Evolutionary conservation across 2,888 invertebrate genomes (phyloP).

Genomic region (Chrysopilus asiliformis): DNA sequence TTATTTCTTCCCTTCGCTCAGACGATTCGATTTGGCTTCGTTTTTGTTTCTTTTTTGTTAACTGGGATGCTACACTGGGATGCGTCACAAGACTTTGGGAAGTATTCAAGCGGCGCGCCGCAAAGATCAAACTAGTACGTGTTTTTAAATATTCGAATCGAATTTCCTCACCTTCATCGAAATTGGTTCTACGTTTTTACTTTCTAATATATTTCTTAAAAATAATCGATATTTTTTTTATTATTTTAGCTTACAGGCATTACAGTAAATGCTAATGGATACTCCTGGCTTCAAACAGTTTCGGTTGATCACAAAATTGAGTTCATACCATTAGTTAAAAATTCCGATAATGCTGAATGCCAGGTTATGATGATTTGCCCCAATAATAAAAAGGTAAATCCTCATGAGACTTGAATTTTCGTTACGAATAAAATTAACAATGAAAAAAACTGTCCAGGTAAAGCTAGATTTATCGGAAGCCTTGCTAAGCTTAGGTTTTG

Average conservation of each 20-base stretch:
- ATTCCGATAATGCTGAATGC: constrained; percentile 35
- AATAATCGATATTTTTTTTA: not conserved
- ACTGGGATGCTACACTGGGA: too few relatives aligned
- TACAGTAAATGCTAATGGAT: constrained; percentile 30
- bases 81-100: too few relatives aligned
- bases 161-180: too few relatives aligned
- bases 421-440: not conserved
- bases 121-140: too few relatives aligned
- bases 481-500: constrained; percentile 30
- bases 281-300: constrained; percentile 39
- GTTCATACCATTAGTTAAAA: constrained; percentile 34
- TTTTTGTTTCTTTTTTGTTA: too few relatives aligned
- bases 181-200: too few relatives aligned
- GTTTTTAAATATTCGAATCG: too few relatives aligned
- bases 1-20: too few relatives aligned
- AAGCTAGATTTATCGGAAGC: constrained; percentile 29
- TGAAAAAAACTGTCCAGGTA: constrained; percentile 10
- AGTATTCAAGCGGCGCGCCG: too few relatives aligned
- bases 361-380: constrained; percentile 33
- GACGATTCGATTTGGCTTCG: too few relatives aligned
- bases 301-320: constrained; percentile 33
- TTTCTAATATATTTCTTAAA: too few relatives aligned
- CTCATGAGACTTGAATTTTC: not conserved
- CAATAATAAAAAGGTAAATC: constrained; percentile 22
- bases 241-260: constrained; percentile 25